Evolutionary conservation across 2,113 vertebrate genomes (phyloP), one percentile per base, ranked within the genome.

Genomic region (Ceyx melanurus): DNA sequence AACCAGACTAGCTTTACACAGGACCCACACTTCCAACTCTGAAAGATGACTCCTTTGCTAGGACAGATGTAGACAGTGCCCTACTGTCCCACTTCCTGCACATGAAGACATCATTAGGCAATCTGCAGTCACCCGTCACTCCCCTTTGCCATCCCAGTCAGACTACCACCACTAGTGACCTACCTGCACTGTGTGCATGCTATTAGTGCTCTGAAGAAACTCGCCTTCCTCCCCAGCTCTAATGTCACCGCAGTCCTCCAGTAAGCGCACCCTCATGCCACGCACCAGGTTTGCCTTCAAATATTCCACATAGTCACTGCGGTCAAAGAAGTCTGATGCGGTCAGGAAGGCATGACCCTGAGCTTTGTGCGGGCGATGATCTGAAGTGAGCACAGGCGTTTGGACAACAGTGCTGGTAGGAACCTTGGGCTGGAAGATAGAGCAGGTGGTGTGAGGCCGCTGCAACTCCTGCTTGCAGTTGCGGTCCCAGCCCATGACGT

Each of bases 341-440:
- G 29, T n/a, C 56, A 57, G 56, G 56, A 57, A n/a, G 56, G 56
- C 56, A 57, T 18, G 18, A n/a, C 56, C 29, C 56, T n/a, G 56
- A 18, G 31, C 21, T 57, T n/a, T 57, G 17, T 11, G 8, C 11
- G 56, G 56, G n/a, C 31, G 28, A n/a, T 57, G 56, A 12, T n/a
- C 11, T 57, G 56, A n/a, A 57, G 56, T 20, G 56, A n/a, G 56
- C 31, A 20, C 31, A 20, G 56, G 56, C 29, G 37, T 37, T 8
- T 58, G 25, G 3, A 68, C 15, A 1, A 89, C 12, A 1, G 89
- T 26, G 5, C 95, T 82, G 64, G 89, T 22, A 5, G 96, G 18
- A 72, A 97, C 88, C 25, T 97, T 96, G 10, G 98, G 40, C 40
- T 31, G 40, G 28, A 65, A 65, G 18, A 65, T 65, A 28, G 42